Conservation (phyloP, 2,888 invertebrate genomes). For the Cephus spinipes region DNA sequence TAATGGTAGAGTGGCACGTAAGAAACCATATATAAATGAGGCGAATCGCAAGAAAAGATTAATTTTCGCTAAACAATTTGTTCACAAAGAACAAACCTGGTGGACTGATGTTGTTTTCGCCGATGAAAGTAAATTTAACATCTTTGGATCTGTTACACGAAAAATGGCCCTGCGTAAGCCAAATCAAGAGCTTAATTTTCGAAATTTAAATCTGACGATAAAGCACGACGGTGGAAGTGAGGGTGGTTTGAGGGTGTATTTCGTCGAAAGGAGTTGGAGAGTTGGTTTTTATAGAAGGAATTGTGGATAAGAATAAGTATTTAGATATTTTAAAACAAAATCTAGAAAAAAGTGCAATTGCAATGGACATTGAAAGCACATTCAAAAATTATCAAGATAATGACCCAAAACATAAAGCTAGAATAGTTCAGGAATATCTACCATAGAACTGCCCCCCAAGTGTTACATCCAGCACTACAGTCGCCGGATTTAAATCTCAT, state of each 20-base stretch:
- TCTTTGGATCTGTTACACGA: slow-evolving; percentile 70
- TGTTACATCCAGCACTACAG: background rate
- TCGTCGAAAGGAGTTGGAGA: slow-evolving; percentile 5
- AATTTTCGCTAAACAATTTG: slow-evolving; percentile 14
- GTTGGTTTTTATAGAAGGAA: slow-evolving; percentile 16
- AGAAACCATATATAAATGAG: slow-evolving; percentile 7
- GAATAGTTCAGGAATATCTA: background rate
- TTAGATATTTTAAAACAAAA: slow-evolving; percentile 12
- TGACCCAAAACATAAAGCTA: slow-evolving; percentile 14
- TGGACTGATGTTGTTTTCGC: slow-evolving; percentile 18
- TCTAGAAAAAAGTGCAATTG: slow-evolving; percentile 10
- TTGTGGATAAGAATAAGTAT: slow-evolving; percentile 12
- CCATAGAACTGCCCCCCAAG: background rate
- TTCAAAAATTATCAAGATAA: slow-evolving; percentile 9
- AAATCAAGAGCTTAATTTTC: slow-evolving; percentile 65
- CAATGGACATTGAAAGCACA: slow-evolving; percentile 3
- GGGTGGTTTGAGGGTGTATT: slow-evolving; percentile 16
- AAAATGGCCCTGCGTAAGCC: slow-evolving; percentile 23
- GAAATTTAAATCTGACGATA: slow-evolving; percentile 6
- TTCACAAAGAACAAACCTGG: slow-evolving; percentile 13
- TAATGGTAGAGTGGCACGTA: slow-evolving; percentile 17
- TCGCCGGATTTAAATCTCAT: background rate
- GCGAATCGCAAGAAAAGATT: slow-evolving; percentile 7
- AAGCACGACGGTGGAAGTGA: slow-evolving; percentile 13
- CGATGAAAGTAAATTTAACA: slow-evolving; percentile 58